Evolutionary conservation across 2,888 invertebrate species (phyloP).

Genomic region (Chalcis sispes): DNA sequence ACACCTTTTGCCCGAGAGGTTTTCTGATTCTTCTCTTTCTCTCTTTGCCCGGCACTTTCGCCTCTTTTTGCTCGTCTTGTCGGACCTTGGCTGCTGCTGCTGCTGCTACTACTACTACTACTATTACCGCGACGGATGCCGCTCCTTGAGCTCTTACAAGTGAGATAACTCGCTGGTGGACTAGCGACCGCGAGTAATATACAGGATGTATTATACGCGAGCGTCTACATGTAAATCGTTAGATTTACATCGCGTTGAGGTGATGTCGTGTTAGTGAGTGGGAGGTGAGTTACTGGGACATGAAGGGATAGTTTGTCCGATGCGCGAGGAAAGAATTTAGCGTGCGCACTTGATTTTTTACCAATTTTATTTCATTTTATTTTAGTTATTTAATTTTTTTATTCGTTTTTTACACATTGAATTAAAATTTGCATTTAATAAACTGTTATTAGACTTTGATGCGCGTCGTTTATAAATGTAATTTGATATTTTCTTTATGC

Average conservation of each 20-base stretch:
- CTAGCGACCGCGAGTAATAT: conserved; percentile 18
- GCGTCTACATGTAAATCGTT: conserved; percentile 41
- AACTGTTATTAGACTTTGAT: no score
- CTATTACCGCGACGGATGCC: no score
- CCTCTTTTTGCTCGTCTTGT: conserved; percentile 51
- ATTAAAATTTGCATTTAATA: no score
- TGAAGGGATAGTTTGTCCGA: conserved; percentile 4
- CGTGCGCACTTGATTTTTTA: no score
- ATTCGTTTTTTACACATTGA: no score
- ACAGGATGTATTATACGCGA: conserved; percentile 38
- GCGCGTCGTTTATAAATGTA: no score
- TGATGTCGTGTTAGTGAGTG: no score
- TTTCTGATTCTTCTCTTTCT: neutral
- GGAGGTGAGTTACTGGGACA: conserved; percentile 13
- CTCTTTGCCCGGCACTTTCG: conserved; percentile 42
- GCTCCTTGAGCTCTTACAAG: conserved; percentile 16
- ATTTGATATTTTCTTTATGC: no score
- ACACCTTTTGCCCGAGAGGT: conserved; percentile 31
- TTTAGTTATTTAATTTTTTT: no score
- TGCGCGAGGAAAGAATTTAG: neutral
- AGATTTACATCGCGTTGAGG: conserved; percentile 21
- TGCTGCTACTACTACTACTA: conserved; percentile 34
- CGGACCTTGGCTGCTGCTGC: conserved; percentile 42
- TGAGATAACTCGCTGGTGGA: conserved; percentile 39
- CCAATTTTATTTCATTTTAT: no score